Evolutionary conservation across 2,113 vertebrate genomes (phyloP).

Genomic region (Protobothrops mucrosquamatus): DNA sequence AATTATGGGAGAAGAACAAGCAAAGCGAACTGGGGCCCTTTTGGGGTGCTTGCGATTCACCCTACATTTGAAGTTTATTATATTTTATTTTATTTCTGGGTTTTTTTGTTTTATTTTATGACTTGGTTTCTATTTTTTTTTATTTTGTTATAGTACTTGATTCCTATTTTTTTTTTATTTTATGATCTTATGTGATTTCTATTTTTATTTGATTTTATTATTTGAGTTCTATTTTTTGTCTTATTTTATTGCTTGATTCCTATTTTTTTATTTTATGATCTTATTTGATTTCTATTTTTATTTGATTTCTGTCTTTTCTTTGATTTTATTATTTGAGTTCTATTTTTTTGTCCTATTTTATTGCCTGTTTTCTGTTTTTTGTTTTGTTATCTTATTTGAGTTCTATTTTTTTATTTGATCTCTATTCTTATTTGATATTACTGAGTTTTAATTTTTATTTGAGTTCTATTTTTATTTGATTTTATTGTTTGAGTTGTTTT

Average conservation of each 20-base stretch:
- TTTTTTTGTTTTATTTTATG: neutral
- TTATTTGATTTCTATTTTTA: no score
- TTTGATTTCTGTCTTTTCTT: neutral
- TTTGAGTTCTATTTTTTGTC: no score
- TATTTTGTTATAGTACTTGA: no score
- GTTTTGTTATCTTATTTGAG: neutral
- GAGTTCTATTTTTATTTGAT: no score
- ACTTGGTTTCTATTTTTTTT: neutral
- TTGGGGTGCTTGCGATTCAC: neutral
- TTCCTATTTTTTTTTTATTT: no score
- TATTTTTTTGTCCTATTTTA: no score
- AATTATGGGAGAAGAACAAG: no score
- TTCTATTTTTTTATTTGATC: no score
- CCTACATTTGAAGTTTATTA: neutral
- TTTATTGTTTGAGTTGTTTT: neutral
- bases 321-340: no score
- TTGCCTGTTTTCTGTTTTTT: neutral
- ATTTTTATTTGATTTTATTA: no score
- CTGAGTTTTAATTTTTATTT: no score
- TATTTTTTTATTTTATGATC: neutral
- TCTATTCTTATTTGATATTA: neutral
- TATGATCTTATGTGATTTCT: no score
- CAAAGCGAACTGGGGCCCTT: neutral
- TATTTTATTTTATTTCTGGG: neutral
- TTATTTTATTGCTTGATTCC: neutral